phyloP scores from a whole-genome alignment of 2,113 vertebrate genomes.

The Myrmecobius fasciatus region DNA sequence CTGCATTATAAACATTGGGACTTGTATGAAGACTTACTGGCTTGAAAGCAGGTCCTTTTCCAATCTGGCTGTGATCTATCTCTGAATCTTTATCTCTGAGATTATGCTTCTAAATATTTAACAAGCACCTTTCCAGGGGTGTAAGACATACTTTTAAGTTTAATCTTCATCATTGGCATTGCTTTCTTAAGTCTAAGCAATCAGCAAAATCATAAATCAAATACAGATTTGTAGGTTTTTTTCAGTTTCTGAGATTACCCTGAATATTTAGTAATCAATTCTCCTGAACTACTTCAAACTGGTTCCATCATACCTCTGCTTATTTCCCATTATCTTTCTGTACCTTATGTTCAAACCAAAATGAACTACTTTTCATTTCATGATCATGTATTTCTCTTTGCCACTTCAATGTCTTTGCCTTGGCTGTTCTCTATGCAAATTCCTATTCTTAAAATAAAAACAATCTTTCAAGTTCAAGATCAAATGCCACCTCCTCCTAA shows the following conservation, averaged over 20 bases:
- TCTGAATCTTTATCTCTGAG: not conserved
- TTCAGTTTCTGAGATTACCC: not conserved
- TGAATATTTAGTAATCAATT: not conserved
- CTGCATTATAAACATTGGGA: not conserved
- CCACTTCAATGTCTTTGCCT: no score
- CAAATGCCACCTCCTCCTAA: no score
- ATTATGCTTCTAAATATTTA: not conserved
- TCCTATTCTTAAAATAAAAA: not conserved
- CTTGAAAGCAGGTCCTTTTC: not conserved
- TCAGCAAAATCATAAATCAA: not conserved
- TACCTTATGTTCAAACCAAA: not conserved
- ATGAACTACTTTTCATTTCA: not conserved
- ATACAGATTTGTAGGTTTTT: not conserved
- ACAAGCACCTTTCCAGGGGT: not conserved
- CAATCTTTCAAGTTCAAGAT: no score
- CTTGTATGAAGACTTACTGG: not conserved
- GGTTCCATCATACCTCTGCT: not conserved
- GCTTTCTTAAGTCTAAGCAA: not conserved
- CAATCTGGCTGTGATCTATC: not conserved
- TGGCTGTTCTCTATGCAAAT: not conserved
- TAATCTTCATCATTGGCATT: not conserved
- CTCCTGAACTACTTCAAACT: not conserved
- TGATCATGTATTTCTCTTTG: not conserved
- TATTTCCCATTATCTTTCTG: not conserved
- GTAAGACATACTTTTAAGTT: not conserved